These are phyloP conservation scores for Netelia fuscicornis DNA, from an alignment of 2,888 invertebrate species.

Conservation along the genomic window DNA sequence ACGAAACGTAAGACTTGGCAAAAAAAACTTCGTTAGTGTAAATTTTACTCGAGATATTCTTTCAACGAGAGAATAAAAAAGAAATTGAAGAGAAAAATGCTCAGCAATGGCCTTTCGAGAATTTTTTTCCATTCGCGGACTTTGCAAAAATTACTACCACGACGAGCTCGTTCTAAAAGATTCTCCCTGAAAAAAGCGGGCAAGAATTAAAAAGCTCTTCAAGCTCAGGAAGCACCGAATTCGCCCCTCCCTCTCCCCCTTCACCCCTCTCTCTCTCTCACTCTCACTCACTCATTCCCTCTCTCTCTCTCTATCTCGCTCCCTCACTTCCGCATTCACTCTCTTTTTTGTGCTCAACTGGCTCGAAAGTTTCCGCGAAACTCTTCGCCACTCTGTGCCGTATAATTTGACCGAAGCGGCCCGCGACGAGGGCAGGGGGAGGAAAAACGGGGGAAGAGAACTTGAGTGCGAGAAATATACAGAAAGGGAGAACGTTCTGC, in stretches of 20 bases:
- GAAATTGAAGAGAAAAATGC: conserved; percentile 11
- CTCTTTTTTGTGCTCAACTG: conserved; percentile 55
- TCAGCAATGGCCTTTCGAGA: conserved; percentile 10
- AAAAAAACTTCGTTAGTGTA: not conserved
- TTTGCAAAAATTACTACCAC: conserved; percentile 61
- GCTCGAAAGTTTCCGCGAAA: conserved; percentile 63
- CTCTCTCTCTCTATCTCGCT: not conserved
- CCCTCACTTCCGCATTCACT: not conserved
- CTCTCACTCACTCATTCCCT: not conserved
- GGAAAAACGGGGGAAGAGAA: conserved; percentile 42
- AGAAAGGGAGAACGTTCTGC: not conserved
- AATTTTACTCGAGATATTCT: conserved; percentile 24
- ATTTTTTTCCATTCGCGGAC: conserved; percentile 61
- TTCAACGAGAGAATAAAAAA: conserved; percentile 34
- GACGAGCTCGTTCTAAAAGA: conserved; percentile 8
- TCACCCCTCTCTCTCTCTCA: not conserved
- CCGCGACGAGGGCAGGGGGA: conserved; percentile 1
- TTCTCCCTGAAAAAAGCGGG: conserved; percentile 21
- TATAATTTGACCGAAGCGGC: conserved; percentile 61
- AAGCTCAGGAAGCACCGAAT: conserved; percentile 72
- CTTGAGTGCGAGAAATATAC: conserved; percentile 43
- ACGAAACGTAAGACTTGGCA: not conserved
- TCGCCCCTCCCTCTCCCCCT: conserved; percentile 32
- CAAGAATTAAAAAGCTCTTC: conserved; percentile 76
- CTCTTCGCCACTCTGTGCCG: conserved; percentile 60